Percentiles rank a stretch among this genome's conserved stretches.
Conservation (phyloP, 2,888 invertebrate genomes). For the Lathronympha strigana region DNA sequence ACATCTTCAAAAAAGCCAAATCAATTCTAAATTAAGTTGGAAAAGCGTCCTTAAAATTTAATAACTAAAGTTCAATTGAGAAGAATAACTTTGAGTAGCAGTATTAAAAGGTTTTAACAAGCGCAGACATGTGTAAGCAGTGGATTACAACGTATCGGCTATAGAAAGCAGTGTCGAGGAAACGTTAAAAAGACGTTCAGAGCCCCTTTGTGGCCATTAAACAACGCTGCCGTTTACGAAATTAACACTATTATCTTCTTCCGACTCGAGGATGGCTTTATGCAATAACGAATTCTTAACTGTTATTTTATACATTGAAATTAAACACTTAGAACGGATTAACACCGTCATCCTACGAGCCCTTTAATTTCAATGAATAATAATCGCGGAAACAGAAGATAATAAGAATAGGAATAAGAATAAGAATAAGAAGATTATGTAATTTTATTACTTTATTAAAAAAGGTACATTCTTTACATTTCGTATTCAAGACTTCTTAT, state of each 20-base stretch:
- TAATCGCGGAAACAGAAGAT: no score
- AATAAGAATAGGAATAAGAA: no score
- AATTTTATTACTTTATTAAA: no score
- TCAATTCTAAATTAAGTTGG: not conserved
- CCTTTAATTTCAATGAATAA: no score
- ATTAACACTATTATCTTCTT: conserved; percentile 71
- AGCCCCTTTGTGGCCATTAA: conserved; percentile 58
- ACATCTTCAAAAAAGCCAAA: not conserved
- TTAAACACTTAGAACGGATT: no score
- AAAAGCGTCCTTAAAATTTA: not conserved
- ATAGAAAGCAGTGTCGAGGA: conserved; percentile 40
- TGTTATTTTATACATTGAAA: no score
- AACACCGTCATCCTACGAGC: no score
- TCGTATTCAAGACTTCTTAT: no score
- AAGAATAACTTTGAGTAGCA: not conserved
- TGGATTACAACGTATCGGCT: conserved; percentile 31
- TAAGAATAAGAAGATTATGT: no score
- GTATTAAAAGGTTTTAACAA: conserved; percentile 19
- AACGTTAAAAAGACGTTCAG: conserved; percentile 47
- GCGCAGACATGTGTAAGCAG: conserved; percentile 18
- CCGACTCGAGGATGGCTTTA: conserved; percentile 49
- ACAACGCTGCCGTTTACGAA: conserved; percentile 64
- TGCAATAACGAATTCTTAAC: conserved; percentile 42
- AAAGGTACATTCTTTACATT: no score
- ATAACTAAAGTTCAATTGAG: not conserved